Evolutionary conservation across 2,888 invertebrate genomes (phyloP), one percentile per base, ranked within the genome.

Genomic region (Lapara coniferarum): DNA sequence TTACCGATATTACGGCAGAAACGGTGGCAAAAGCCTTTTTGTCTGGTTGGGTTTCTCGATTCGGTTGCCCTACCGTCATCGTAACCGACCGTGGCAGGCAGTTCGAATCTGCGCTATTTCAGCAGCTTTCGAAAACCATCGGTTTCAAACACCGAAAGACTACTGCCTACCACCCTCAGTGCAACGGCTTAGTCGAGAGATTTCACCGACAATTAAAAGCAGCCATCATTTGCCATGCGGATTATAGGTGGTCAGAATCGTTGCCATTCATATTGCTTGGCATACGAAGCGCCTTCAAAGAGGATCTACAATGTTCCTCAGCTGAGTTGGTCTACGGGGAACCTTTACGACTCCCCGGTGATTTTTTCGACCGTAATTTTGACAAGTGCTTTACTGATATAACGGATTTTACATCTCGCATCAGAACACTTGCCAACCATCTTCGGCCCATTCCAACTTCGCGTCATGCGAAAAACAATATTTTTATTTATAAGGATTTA

Each of bases 41-140:
- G 0, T 69, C 70, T 0, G n/a, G 52, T 0, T 81, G 80, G 81
- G 73, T 80, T 2, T 51, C 77, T 2, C 69, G 80, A 6, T 78
- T 78, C 58, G 80, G 78, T 4, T 76, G 76, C 44, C 80, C 80
- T 3, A 51, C 55, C 59, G 69, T 59, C 6, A 84, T 84, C 5
- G 87, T 85, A 66, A 83, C 85, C 16, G 80, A 86, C 44, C 86
- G 86, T 66, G 86, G 90, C 55, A 59, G 85, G 1, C 86, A 89
- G 73, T 46, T 78, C 80, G 70, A 78, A 70, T 72, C 73, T 0
- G n/a, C 53, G 0, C 68, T 76, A 0, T 74, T 76, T 13, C 63
- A 67, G 14, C 7, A 67, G 0, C 19, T 73, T 0, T n/a, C 70
- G 0, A 49, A 57, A 1, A 49, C 63, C 13, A 12, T 56, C 4